These are phyloP conservation scores for Aurelia sp. DNA, from an alignment of 30 jellyfish, hydroid and myxozoan species.

Conservation along the genomic window DNA sequence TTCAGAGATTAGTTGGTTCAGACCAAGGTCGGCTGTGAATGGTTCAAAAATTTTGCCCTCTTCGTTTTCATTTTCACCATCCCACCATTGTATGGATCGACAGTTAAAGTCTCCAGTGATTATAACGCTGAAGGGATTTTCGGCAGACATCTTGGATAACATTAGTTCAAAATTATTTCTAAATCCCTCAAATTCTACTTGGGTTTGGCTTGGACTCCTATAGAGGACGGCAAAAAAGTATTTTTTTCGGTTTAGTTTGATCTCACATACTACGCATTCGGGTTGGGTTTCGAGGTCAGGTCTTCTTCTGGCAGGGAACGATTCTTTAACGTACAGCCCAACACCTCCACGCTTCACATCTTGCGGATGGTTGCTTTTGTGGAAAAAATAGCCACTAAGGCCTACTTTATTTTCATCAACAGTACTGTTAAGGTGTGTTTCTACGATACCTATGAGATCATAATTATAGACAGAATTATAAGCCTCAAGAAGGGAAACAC, in stretches of 20 bases:
- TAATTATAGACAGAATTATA: too few species aligned
- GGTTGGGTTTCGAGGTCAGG: neutral
- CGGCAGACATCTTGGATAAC: constrained; percentile 60
- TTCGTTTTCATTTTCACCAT: constrained; percentile 34
- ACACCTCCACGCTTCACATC: neutral
- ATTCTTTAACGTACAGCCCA: neutral
- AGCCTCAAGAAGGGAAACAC: too few species aligned
- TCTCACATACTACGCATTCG: neutral
- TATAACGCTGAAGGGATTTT: constrained; percentile 31
- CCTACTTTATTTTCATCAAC: too few species aligned
- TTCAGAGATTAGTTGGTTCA: too few species aligned
- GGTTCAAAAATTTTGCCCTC: constrained; percentile 52
- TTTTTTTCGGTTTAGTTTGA: neutral
- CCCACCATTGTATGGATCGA: constrained; percentile 55
- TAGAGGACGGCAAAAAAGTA: constrained; percentile 6
- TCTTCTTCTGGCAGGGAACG: neutral
- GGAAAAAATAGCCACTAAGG: too few species aligned
- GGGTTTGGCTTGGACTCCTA: constrained; percentile 63
- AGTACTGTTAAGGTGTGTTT: too few species aligned
- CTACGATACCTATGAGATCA: too few species aligned
- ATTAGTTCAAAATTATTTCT: constrained; percentile 22
- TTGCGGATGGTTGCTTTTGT: too few species aligned
- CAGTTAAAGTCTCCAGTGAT: constrained; percentile 49
- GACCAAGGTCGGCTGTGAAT: constrained; percentile 41
- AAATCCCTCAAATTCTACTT: constrained; percentile 28